Conservation (phyloP, 2,113 vertebrate genomes). For the Sus scrofa region T2T-Sscrofa CM000817.6:97318501-97319000, state of each 20-base stretch:
- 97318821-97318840: background rate
- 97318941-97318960: background rate
- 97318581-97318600: too few species aligned
- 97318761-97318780: background rate
- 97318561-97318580: too few species aligned
- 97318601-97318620: too few species aligned
- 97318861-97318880: background rate
- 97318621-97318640: too few species aligned
- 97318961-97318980: background rate
- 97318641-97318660: too few species aligned
- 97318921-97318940: background rate
- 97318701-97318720: too few species aligned
- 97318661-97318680: too few species aligned
- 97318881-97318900: background rate
- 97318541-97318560: too few species aligned
- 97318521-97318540: too few species aligned
- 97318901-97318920: background rate
- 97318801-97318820: accelerated
- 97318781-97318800: background rate
- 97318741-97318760: background rate
- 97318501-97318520: too few species aligned
- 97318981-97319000: background rate
- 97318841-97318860: background rate
- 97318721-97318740: too few species aligned
- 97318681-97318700: too few species aligned